A percentile compares a stretch with the other conserved stretches of the same genome.
Conservation (phyloP, 2,797 vertebrate genomes). For the Betta splendens region DNA sequence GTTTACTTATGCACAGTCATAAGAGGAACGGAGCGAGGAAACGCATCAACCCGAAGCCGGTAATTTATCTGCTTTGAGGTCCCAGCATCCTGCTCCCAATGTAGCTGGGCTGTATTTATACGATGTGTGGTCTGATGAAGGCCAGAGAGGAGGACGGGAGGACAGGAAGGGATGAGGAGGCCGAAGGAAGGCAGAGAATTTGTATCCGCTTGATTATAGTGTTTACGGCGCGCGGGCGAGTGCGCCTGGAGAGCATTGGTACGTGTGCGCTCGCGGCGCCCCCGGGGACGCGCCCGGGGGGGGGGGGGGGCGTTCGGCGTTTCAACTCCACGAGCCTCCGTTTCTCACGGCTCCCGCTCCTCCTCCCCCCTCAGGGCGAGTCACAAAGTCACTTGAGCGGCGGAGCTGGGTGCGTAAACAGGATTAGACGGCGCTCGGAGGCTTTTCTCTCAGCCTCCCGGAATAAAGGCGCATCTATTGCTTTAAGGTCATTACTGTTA, state of each 20-base stretch:
- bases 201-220: constrained; percentile 71
- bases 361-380: constrained; percentile 53
- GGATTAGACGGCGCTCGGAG: constrained; percentile 40
- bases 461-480: background rate
- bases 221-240: constrained; percentile 67
- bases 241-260: constrained; percentile 23
- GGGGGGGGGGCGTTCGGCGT: constrained; percentile 56
- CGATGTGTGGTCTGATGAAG: constrained; percentile 63
- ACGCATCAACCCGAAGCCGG: background rate
- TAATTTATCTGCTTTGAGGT: constrained; percentile 12
- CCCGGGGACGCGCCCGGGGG: constrained; percentile 74
- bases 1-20: background rate
- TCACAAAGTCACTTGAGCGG: constrained; percentile 41
- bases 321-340: constrained; percentile 54
- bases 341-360: constrained; percentile 63
- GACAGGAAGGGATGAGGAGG: constrained; percentile 57
- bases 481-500: too few relatives aligned
- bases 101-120: constrained; percentile 26
- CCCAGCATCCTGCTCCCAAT: background rate
- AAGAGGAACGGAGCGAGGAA: background rate
- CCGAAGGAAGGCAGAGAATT: constrained; percentile 42
- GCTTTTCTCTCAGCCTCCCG: constrained; percentile 8
- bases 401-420: constrained; percentile 36
- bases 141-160: constrained; percentile 35
- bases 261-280: constrained; percentile 26